Conservation (phyloP, 2,888 invertebrate genomes). For the Caenorhabditis wallacei region DNA sequence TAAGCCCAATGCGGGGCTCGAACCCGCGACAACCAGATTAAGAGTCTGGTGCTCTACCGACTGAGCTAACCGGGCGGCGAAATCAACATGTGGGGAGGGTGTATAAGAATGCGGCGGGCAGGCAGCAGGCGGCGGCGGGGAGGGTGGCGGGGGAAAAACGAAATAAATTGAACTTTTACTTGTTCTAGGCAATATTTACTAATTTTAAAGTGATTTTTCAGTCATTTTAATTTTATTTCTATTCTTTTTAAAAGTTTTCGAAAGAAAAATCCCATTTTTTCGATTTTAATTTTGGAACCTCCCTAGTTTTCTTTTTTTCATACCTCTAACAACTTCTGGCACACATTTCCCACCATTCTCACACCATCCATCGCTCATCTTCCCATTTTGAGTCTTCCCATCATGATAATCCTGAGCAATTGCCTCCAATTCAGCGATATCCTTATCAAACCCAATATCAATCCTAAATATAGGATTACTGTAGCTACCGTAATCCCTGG, state of each 20-base stretch:
- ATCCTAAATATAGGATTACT: constrained; percentile 15
- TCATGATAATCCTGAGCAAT: constrained; percentile 39
- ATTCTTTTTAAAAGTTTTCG: too few relatives aligned
- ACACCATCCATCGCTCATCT: constrained; percentile 47
- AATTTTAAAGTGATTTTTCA: too few relatives aligned
- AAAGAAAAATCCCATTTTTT: too few relatives aligned
- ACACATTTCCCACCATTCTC: constrained; percentile 58
- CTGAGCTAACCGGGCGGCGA: constrained; percentile 79
- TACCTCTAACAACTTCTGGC: constrained; percentile 48
- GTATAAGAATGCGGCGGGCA: neutral
- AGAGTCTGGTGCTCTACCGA: constrained; percentile 83
- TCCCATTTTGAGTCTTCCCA: constrained; percentile 20
- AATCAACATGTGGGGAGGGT: neutral
- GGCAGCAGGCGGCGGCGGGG: neutral
- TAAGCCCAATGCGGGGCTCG: constrained; percentile 82
- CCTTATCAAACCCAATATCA: constrained; percentile 24
- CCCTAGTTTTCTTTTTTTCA: too few relatives aligned
- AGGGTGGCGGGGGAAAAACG: neutral
- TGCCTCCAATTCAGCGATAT: constrained; percentile 16
- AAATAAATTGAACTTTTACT: too few relatives aligned
- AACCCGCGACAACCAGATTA: constrained; percentile 82
- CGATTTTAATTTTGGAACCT: too few relatives aligned
- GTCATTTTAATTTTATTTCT: too few relatives aligned
- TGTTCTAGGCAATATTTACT: too few relatives aligned
- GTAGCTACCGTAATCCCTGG: neutral